A percentile compares a stretch with the other conserved stretches of the same genome.
These are phyloP conservation scores for Scaptomyza graminum DNA, from an alignment of 1,140 invertebrate species.

Conservation along the genomic window DNA sequence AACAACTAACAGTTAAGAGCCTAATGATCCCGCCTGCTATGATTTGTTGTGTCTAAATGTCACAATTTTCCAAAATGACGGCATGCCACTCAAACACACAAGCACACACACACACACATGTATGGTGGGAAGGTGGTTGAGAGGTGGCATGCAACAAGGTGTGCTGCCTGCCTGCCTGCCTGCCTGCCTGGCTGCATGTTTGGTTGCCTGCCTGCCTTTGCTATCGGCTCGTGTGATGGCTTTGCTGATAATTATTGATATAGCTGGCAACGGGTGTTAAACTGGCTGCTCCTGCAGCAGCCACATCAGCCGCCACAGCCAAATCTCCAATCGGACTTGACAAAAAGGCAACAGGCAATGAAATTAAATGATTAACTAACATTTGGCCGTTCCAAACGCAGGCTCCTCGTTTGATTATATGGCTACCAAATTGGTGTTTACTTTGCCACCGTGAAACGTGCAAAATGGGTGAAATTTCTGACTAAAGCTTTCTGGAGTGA, in stretches of 20 bases:
- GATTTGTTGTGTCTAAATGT: slow-evolving; percentile 81
- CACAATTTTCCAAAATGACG: slow-evolving; percentile 72
- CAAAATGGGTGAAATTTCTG: slow-evolving; percentile 77
- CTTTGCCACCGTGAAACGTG: slow-evolving; percentile 52
- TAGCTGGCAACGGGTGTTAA: slow-evolving; percentile 36
- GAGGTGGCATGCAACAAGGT: slow-evolving; percentile 32
- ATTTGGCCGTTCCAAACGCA: slow-evolving; percentile 23
- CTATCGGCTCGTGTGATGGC: slow-evolving; percentile 61
- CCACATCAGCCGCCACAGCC: not conserved
- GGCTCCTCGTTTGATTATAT: slow-evolving; percentile 12
- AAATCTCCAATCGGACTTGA: slow-evolving; percentile 63
- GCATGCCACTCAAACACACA: slow-evolving; percentile 13
- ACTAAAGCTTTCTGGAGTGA: not conserved
- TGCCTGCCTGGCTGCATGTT: not conserved
- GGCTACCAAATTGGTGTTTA: slow-evolving; percentile 5
- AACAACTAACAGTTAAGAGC: slow-evolving; percentile 15
- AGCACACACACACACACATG: not conserved
- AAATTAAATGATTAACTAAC: slow-evolving; percentile 82
- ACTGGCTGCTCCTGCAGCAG: slow-evolving; percentile 36
- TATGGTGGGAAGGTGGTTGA: not conserved
- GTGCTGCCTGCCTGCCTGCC: slow-evolving; percentile 23
- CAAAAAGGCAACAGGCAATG: slow-evolving; percentile 63
- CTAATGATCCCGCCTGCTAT: slow-evolving; percentile 74
- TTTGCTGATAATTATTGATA: slow-evolving; percentile 73
- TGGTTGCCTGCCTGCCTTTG: slow-evolving; percentile 12